Base-by-base conservation (phyloP, 1,140 invertebrate genomes). In the Drosophila murphyi region DNA sequence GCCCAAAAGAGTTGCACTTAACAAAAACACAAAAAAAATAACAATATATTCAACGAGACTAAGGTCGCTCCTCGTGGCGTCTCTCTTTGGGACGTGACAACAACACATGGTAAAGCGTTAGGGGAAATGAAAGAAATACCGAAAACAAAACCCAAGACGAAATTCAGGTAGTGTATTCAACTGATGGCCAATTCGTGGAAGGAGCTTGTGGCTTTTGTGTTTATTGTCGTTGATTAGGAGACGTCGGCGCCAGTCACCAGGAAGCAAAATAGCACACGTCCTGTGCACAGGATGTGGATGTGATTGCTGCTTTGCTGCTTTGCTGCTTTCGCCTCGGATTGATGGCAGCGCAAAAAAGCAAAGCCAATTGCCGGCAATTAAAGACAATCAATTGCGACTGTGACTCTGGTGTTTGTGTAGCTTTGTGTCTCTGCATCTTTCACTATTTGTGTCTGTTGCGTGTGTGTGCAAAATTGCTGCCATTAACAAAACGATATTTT, bases 401-500 rank as follows among this genome's bases (percentile, higher is more conserved):
- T 31, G 12, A 7, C 28, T 45, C 34, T 29, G 8, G 8, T 50
- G 47, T 29, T 4, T 20, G 35, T 52, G 43, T 28, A 39, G 28
- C 28, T 57, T 8, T 60, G 29, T 60, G n/a, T 61, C 8, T 41
- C 2, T 50, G 34, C 71, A 47, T 72, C 61, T 67, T 65, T 74
- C 68, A 70, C 20, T 62, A 20, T 20, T 20, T 20, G 4, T 54
- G 28, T 56, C 6, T 47, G 3, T 50, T 29, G 54, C 55, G 51
- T 65, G 7, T 51, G 45, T 55, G 63, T 64, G 82, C 82, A 41
- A 86, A 86, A 82, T 87, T 87, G 76, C 68, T 61, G 63, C 75
- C 65, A 85, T 85, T 86, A 85, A 82, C 78, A 71, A 73, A 70
- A 47, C 51, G 67, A 74, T 75, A 69, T 78, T 71, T 69, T 69